phyloP scores from a whole-genome alignment of 2,113 vertebrate genomes.

The Camarhynchus parvulus region DNA sequence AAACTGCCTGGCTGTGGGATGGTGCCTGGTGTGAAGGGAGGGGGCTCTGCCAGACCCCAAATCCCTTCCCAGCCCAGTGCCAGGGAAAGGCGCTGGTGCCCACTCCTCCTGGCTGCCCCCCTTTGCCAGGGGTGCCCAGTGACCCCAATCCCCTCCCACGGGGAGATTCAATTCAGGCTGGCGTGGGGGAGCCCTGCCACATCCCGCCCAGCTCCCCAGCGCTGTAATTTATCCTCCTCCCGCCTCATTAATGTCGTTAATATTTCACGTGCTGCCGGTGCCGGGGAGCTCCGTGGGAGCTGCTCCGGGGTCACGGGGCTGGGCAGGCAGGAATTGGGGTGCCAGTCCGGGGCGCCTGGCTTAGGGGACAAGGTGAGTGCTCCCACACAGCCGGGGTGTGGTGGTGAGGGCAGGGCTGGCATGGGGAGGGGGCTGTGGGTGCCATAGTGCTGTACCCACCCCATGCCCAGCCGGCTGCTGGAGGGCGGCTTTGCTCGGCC shows the following conservation, averaged over 20 bases:
- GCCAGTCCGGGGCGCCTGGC: rapidly evolving
- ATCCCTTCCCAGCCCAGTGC: rapidly evolving
- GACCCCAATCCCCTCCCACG: background rate
- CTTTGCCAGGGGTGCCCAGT: rapidly evolving
- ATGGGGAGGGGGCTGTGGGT: background rate
- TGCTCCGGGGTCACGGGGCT: background rate
- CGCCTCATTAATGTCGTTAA: rapidly evolving
- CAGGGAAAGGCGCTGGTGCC: rapidly evolving
- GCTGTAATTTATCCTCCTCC: background rate
- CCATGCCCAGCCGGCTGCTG: background rate
- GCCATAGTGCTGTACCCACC: background rate
- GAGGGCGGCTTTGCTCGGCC: background rate
- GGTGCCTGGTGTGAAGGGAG: background rate
- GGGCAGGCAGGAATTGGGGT: background rate
- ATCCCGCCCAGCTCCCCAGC: background rate
- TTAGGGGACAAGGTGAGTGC: rapidly evolving
- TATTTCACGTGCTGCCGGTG: background rate
- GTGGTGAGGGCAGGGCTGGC: background rate
- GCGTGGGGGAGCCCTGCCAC: background rate
- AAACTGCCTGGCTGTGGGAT: background rate
- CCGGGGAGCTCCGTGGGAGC: background rate
- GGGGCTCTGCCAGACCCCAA: background rate
- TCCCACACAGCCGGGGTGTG: rapidly evolving
- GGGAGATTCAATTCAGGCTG: background rate
- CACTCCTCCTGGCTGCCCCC: background rate